A percentile compares a stretch with the other conserved stretches of the same genome.
These are phyloP conservation scores for Buceros bicornis DNA, from an alignment of 2,797 vertebrate species.

Conservation along the genomic window DNA sequence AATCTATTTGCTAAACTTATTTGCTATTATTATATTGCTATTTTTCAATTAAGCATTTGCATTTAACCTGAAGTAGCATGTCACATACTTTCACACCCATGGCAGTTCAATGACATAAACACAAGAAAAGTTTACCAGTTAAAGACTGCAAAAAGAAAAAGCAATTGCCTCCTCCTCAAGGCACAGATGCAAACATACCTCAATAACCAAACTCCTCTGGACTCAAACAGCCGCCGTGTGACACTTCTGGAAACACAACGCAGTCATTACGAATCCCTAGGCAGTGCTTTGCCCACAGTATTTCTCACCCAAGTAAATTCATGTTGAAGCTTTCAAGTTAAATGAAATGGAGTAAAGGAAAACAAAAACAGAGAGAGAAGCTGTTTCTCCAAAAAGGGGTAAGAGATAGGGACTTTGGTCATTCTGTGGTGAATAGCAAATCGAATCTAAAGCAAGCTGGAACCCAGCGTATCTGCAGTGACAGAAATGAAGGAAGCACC, in stretches of 20 bases:
- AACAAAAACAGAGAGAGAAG: neutral
- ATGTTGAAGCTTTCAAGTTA: neutral
- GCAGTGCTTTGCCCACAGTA: neutral
- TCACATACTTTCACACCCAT: neutral
- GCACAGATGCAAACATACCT: neutral
- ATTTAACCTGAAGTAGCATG: neutral
- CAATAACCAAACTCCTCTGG: neutral
- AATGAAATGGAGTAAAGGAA: neutral
- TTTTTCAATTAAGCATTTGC: neutral
- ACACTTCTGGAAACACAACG: neutral
- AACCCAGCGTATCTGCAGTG: neutral
- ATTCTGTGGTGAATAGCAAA: neutral
- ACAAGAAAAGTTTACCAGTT: neutral
- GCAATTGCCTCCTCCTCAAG: rapidly evolving
- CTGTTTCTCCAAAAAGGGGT: neutral
- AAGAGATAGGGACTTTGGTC: neutral
- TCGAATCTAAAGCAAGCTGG: neutral
- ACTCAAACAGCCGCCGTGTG: neutral
- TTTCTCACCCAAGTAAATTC: neutral
- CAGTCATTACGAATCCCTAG: neutral
- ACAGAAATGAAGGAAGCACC: neutral
- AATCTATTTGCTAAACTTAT: neutral
- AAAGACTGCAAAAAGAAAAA: neutral
- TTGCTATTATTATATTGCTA: neutral
- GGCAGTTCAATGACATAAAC: neutral